phyloP scores from a whole-genome alignment of 2,888 invertebrate species.

The Hypercompe scribonia region DNA sequence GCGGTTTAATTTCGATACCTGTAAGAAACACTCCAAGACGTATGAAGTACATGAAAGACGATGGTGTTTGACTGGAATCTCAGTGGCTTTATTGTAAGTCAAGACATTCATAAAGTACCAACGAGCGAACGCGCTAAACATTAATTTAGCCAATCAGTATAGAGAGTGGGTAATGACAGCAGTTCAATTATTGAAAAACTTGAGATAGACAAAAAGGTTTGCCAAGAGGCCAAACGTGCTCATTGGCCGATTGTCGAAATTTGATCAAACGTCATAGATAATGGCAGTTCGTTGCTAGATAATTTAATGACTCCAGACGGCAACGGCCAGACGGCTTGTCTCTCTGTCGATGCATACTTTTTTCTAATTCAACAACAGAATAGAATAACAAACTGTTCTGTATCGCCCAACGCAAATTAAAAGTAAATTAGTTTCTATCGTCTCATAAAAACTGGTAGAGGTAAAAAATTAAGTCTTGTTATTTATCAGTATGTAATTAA shows the following conservation, averaged over 20 bases:
- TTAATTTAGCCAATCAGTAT: constrained; percentile 57
- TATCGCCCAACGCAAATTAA: constrained; percentile 45
- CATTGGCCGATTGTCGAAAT: constrained; percentile 14
- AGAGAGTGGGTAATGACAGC: constrained; percentile 42
- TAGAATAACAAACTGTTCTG: constrained; percentile 46
- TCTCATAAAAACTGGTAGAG: constrained; percentile 13
- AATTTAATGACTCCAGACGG: constrained; percentile 42
- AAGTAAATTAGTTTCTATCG: constrained; percentile 29
- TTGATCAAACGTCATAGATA: constrained; percentile 5
- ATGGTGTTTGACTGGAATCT: background rate
- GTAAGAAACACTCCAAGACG: background rate
- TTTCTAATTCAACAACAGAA: constrained; percentile 41
- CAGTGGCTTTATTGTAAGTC: constrained; percentile 28
- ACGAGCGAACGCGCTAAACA: constrained; percentile 35
- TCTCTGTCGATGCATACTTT: constrained; percentile 44
- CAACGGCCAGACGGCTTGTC: constrained; percentile 18
- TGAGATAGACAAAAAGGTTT: constrained; percentile 8
- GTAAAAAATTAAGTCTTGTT: constrained; percentile 19
- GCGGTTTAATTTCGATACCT: background rate
- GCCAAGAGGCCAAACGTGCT: constrained; percentile 1
- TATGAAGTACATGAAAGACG: background rate
- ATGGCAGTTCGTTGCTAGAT: constrained; percentile 9
- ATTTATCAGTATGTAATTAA: constrained; percentile 17
- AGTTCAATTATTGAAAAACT: constrained; percentile 48
- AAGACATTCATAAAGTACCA: constrained; percentile 35